A percentile compares a stretch with the other conserved stretches of the same genome.
phyloP scores from a whole-genome alignment of 2,888 invertebrate species.

The Scaeva pyrastri region DNA sequence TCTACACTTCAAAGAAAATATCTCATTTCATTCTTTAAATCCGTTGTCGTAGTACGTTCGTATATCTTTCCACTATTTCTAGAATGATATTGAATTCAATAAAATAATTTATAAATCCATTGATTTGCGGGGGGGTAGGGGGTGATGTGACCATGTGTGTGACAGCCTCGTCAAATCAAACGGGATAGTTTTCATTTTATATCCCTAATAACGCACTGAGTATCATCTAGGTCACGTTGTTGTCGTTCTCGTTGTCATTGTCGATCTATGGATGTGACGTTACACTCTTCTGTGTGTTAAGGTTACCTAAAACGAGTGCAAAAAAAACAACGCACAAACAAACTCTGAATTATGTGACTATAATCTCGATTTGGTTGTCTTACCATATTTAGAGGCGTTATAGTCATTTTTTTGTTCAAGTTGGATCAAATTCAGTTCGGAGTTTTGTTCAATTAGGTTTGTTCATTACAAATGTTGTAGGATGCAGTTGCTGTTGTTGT shows the following conservation, averaged over 20 bases:
- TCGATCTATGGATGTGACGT: constrained; percentile 28
- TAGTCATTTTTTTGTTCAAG: constrained; percentile 26
- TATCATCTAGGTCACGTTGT: constrained; percentile 69
- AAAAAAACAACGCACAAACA: background rate
- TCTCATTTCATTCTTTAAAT: constrained; percentile 26
- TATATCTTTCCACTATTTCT: background rate
- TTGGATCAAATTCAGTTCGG: constrained; percentile 12
- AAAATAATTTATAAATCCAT: constrained; percentile 57
- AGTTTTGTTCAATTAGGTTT: constrained; percentile 39
- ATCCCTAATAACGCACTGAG: constrained; percentile 70
- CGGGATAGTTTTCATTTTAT: constrained; percentile 52
- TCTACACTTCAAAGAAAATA: constrained; percentile 29
- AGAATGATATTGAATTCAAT: constrained; percentile 34
- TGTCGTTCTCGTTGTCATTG: constrained; percentile 5
- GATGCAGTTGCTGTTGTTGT: constrained; percentile 47
- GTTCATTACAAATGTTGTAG: constrained; percentile 47
- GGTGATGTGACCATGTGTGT: constrained; percentile 38
- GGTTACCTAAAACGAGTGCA: constrained; percentile 13
- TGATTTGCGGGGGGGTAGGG: too few relatives aligned
- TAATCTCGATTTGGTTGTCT: constrained; percentile 45
- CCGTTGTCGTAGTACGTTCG: too few relatives aligned
- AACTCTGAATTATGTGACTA: constrained; percentile 8
- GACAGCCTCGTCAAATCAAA: constrained; percentile 21
- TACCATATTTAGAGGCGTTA: constrained; percentile 56
- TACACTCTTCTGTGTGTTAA: constrained; percentile 51